phyloP scores from a whole-genome alignment of 2,888 invertebrate genomes.

The Amiota minor region DNA sequence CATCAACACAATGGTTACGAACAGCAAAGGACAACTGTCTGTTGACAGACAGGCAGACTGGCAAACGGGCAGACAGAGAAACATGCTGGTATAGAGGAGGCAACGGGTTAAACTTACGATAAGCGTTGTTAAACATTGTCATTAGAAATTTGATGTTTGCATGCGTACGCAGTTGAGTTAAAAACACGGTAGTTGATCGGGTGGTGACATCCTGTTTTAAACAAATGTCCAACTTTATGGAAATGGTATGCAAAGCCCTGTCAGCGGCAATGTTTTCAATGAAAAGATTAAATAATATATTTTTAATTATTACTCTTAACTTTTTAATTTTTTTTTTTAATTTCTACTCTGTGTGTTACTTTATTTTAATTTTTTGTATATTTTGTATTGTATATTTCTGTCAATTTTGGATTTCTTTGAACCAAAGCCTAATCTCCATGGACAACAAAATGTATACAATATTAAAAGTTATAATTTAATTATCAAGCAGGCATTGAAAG shows the following conservation, averaged over 20 bases:
- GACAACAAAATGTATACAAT: conserved; percentile 28
- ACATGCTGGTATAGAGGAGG: conserved; percentile 29
- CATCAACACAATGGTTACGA: not conserved
- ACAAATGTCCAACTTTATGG: no score
- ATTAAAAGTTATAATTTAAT: conserved; percentile 55
- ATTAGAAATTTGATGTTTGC: conserved; percentile 55
- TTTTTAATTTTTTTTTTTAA: no score
- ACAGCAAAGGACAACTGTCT: conserved; percentile 3
- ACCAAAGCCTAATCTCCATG: conserved; percentile 35
- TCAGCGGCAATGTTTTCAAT: no score
- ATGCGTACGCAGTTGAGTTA: conserved; percentile 10
- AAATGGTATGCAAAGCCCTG: no score
- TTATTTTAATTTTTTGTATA: not conserved
- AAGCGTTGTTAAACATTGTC: conserved; percentile 54
- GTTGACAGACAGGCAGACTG: conserved; percentile 22
- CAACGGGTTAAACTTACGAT: conserved; percentile 18
- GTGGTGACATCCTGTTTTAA: not conserved
- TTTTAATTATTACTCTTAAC: no score
- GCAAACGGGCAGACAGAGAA: conserved; percentile 32
- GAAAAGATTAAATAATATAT: no score
- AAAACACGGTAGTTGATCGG: not conserved
- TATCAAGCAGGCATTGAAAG: conserved; percentile 54
- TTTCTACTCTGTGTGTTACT: no score
- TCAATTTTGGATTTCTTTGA: not conserved
- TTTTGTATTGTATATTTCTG: not conserved